Conservation (phyloP, 2,113 vertebrate species). For the Hydrolagus affinis region DNA sequence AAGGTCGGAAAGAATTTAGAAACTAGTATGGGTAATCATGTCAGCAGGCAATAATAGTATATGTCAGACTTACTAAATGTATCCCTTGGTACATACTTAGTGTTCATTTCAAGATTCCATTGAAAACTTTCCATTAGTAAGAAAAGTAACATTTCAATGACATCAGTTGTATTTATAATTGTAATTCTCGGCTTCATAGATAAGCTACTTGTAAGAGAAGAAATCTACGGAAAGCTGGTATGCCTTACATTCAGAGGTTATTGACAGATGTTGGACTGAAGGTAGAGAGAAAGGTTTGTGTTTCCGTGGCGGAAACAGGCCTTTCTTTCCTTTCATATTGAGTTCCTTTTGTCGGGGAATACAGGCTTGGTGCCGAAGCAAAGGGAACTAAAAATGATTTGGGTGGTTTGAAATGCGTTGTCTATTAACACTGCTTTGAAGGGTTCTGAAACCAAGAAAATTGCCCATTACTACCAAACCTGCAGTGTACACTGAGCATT, state of each 20-base stretch:
- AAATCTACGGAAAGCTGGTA: no score
- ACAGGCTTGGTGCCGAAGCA: neutral
- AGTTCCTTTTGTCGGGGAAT: neutral
- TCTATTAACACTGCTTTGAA: no score
- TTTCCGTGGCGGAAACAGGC: no score
- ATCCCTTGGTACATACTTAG: neutral
- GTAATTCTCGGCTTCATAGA: no score
- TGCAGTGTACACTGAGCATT: neutral
- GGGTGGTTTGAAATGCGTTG: neutral
- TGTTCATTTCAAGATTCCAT: neutral
- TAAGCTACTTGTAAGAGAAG: no score
- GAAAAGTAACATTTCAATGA: neutral
- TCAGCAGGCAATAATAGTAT: no score
- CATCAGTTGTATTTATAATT: neutral
- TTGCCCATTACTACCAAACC: neutral
- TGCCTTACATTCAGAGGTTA: neutral
- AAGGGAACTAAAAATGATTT: neutral
- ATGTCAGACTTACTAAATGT: no score
- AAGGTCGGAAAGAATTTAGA: no score
- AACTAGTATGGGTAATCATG: no score
- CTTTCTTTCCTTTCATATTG: no score
- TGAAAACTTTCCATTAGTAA: neutral
- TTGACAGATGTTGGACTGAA: neutral
- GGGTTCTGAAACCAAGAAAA: neutral
- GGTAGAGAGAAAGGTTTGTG: neutral